These are phyloP conservation scores for Amazonetta brasiliensis DNA, from an alignment of 2,797 vertebrate genomes.

Conservation along the genomic window DNA sequence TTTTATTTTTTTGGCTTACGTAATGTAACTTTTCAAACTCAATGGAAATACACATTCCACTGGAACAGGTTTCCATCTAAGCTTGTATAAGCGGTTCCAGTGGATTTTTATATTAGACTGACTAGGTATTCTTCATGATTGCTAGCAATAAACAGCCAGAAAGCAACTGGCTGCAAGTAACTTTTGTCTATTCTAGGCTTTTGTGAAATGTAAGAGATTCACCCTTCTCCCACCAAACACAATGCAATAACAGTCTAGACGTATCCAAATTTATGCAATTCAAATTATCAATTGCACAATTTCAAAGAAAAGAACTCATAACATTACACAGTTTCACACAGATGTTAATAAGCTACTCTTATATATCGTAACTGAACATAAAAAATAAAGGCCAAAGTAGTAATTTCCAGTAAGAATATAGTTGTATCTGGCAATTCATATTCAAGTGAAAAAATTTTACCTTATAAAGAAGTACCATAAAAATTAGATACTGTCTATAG, in stretches of 20 bases:
- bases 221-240: constrained; percentile 29
- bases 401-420: background rate
- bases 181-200: background rate
- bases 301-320: background rate
- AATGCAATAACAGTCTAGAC: constrained; percentile 51
- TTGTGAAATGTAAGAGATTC: background rate
- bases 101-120: background rate
- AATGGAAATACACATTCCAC: background rate
- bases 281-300: constrained; percentile 22
- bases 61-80: background rate
- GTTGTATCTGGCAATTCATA: background rate
- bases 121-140: background rate
- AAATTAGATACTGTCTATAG: background rate
- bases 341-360: background rate
- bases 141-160: background rate
- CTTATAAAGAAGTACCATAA: background rate
- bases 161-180: background rate
- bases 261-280: constrained; percentile 25
- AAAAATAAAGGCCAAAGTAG: background rate
- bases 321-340: background rate
- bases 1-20: background rate
- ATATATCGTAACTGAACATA: background rate
- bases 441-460: background rate
- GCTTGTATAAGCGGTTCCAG: background rate
- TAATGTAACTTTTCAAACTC: background rate